These are phyloP conservation scores for Beris morrisii DNA, from an alignment of 2,888 invertebrate species.

Conservation along the genomic window DNA sequence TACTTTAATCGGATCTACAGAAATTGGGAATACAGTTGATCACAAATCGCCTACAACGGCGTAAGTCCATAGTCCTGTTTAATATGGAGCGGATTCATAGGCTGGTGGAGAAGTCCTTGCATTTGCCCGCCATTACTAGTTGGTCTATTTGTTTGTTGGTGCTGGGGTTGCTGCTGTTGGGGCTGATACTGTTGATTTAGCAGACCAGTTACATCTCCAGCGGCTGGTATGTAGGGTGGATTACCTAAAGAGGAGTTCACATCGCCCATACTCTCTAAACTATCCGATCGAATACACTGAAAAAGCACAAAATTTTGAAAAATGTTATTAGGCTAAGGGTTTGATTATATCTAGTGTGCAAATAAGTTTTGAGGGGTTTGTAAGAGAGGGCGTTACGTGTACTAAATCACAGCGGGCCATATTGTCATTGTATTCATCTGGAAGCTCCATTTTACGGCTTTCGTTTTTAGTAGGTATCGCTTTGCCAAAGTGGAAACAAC, in stretches of 20 bases:
- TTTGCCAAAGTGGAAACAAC: too few species aligned
- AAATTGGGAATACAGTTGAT: not conserved
- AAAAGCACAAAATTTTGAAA: conserved; percentile 18
- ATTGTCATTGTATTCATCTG: too few species aligned
- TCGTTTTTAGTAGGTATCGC: too few species aligned
- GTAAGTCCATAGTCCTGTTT: conserved; percentile 89
- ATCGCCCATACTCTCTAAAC: conserved; percentile 68
- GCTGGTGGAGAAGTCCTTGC: conserved; percentile 37
- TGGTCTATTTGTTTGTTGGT: conserved; percentile 53
- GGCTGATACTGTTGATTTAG: conserved; percentile 39
- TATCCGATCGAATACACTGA: conserved; percentile 61
- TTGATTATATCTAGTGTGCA: not conserved
- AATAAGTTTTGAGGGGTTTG: too few species aligned
- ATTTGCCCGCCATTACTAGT: conserved; percentile 54
- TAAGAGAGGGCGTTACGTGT: too few species aligned
- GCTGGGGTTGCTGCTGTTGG: conserved; percentile 53
- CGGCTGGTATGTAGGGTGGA: conserved; percentile 54
- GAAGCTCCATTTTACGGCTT: too few species aligned
- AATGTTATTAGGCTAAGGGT: too few species aligned
- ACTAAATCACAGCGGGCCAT: too few species aligned
- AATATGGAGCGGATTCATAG: conserved; percentile 59
- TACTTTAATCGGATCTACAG: too few species aligned
- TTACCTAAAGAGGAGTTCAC: conserved; percentile 54
- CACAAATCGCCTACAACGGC: conserved; percentile 63
- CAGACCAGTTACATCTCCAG: conserved; percentile 48